Evolutionary conservation across 2,797 vertebrate genomes (phyloP), one percentile per base, ranked within the genome.

Genomic region (Clarias laeviceps): DNA sequence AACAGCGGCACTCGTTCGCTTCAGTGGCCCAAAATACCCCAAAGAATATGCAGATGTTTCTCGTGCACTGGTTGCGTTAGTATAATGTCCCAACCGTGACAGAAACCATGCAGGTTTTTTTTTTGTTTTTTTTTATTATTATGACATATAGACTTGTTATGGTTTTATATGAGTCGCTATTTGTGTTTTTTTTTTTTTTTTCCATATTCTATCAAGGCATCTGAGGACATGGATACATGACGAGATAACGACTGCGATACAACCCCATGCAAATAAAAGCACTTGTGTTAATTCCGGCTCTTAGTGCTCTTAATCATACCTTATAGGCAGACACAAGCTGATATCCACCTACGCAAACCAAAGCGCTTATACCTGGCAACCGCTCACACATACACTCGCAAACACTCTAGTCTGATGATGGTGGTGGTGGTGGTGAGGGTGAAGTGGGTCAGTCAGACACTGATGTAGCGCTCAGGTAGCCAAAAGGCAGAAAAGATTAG

Each of bases 181-280:
- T 57, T 24, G 12, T 54, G n/a, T 57, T 81, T 82, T 8, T 50
- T 50, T 50, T 12, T 50, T 50, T 50, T 45, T 45, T 77, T 56
- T n/a, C 29, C 62, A 27, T 22, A 61, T 91, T 88, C 91, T 90
- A 89, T 89, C 88, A 89, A 92, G 91, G 92, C 93, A 93, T 92
- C 91, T 94, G 92, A 95, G 94, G 94, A 94, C 91, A 78, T 5
- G 57, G 76, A 61, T 15, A 61, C 57, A 90, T 85, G 89, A 89
- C 56, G 27, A 50, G 79, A 84, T 83, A 82, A 83, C 18, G 34
- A 66, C 18, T 64, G 73, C 8, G 65, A 79, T 65, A 80, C 56
- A 50, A 65, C n/a, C 68, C 73, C 69, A 76, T 84, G 77, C 40
- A 86, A 86, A 86, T 66, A 80, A 84, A 84, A n/a, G 32, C 24